These are phyloP conservation scores for Drosophila nasuta DNA, from an alignment of 1,140 invertebrate species.

Conservation along the genomic window DNA sequence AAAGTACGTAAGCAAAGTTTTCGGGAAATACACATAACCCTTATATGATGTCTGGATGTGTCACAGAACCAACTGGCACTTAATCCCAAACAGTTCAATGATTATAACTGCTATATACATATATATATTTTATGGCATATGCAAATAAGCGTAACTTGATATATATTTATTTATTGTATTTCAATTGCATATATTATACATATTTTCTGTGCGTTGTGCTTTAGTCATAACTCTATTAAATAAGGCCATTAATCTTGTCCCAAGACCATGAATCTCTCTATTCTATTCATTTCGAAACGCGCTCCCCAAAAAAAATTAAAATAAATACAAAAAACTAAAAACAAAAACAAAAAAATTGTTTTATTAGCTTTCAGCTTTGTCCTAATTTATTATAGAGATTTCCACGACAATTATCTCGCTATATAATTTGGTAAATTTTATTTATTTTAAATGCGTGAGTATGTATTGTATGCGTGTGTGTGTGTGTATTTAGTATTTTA, in stretches of 20 bases:
- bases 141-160: background rate
- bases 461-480: background rate
- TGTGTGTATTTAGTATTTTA: constrained; percentile 56
- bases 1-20: constrained; percentile 12
- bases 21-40: constrained; percentile 15
- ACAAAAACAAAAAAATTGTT: constrained; percentile 19
- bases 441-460: background rate
- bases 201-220: constrained; percentile 4
- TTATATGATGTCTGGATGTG: background rate
- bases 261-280: constrained; percentile 67
- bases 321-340: background rate
- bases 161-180: constrained; percentile 22
- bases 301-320: constrained; percentile 4
- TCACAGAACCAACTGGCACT: background rate
- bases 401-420: constrained; percentile 50
- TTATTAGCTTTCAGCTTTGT: constrained; percentile 69
- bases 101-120: background rate
- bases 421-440: constrained; percentile 16
- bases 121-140: constrained; percentile 9
- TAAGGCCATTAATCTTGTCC: constrained; percentile 68
- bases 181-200: constrained; percentile 5
- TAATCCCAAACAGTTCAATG: background rate
- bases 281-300: constrained; percentile 53
- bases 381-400: constrained; percentile 70
- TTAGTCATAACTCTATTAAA: constrained; percentile 70